These are phyloP conservation scores for Anhinga anhinga DNA, from an alignment of 2,113 vertebrate species.

Conservation along the genomic window DNA sequence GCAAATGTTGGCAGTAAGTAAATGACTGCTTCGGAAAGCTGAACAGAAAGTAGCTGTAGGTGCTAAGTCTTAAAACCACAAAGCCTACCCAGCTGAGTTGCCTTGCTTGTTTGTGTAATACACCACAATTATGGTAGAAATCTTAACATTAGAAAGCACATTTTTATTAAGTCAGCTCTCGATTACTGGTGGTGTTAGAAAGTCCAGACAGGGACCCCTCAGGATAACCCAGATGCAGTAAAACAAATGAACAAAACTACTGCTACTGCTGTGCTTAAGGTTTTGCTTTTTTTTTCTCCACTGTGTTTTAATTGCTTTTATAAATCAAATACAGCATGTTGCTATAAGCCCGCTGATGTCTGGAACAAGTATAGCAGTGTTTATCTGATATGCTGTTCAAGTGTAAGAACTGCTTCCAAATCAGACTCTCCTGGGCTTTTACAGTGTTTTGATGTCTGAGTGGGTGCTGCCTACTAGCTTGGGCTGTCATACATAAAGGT, in stretches of 20 bases:
- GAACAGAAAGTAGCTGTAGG: background rate
- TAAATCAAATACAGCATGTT: background rate
- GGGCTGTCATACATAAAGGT: background rate
- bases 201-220: background rate
- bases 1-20: constrained; percentile 89
- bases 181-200: background rate
- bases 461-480: background rate
- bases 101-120: background rate
- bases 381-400: background rate
- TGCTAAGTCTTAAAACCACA: background rate
- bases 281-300: background rate
- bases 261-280: background rate
- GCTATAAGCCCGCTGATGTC: background rate
- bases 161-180: background rate
- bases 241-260: background rate
- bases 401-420: background rate
- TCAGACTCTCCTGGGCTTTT: background rate
- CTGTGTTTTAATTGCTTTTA: background rate
- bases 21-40: constrained; percentile 9
- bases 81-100: background rate
- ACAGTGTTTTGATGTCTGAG: rapidly evolving
- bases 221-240: background rate
- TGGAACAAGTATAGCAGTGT: background rate
- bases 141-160: background rate
- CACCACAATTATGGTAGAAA: background rate